Evolutionary conservation across 92 coral and sea anemone genomes (phyloP).

Genomic region (Chrysogorgia sp.): DNA sequence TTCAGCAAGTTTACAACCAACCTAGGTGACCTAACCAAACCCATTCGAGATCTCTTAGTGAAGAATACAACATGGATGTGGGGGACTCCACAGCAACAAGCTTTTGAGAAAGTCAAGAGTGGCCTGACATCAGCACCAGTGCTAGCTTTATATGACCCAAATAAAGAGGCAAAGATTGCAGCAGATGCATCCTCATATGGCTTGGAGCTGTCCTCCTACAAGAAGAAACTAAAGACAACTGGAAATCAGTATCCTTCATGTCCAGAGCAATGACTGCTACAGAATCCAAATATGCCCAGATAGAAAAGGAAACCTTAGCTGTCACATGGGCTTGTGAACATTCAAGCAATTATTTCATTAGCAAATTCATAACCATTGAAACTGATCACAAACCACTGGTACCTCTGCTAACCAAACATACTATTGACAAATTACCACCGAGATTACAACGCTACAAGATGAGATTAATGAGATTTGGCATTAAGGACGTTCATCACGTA

Average conservation of each 20-base stretch:
- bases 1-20: conserved; percentile 37
- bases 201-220: conserved; percentile 51
- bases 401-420: too few relatives aligned
- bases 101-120: conserved; percentile 53
- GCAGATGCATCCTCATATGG: conserved; percentile 63
- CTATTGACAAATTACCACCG: conserved; percentile 45
- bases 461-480: conserved; percentile 57
- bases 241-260: conserved; percentile 43
- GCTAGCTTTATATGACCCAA: conserved; percentile 48
- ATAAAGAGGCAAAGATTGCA: conserved; percentile 41
- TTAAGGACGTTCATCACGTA: conserved; percentile 40
- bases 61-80: conserved; percentile 64
- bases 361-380: conserved; percentile 39
- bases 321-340: conserved; percentile 54
- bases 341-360: conserved; percentile 45
- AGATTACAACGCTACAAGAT: conserved; percentile 53
- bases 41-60: conserved; percentile 60
- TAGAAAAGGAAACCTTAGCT: conserved; percentile 65
- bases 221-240: conserved; percentile 25
- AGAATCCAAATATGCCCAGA: conserved; percentile 52
- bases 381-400: conserved; percentile 62
- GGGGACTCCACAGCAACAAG: conserved; percentile 57
- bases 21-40: conserved; percentile 64
- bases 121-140: conserved; percentile 51
- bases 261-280: conserved; percentile 55